Evolutionary conservation across 2,797 vertebrate species (phyloP).

Genomic region (Pantherophis alleghaniensis): DNA sequence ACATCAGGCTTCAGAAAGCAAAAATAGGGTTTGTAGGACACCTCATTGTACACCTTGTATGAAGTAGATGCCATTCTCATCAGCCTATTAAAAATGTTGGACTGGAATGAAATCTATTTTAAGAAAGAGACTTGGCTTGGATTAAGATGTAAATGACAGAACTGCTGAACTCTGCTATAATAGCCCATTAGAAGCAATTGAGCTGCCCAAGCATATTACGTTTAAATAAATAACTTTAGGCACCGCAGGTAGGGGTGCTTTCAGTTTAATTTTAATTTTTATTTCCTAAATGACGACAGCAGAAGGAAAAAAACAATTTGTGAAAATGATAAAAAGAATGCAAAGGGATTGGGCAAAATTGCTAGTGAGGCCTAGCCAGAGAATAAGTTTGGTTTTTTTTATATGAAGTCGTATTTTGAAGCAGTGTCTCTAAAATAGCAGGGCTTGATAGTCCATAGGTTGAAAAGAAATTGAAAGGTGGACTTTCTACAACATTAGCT

Average conservation of each 20-base stretch:
- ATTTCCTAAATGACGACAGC: conserved; percentile 29
- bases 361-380: conserved; percentile 19
- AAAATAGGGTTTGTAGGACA: fast-evolving
- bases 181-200: conserved; percentile 29
- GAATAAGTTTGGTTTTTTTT: background rate
- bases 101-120: conserved; percentile 45
- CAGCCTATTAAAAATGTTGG: background rate
- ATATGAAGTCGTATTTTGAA: conserved; percentile 28
- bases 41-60: background rate
- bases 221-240: conserved; percentile 41
- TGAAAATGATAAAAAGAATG: conserved; percentile 43
- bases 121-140: conserved; percentile 1
- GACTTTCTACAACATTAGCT: conserved; percentile 14
- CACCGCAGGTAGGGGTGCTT: background rate
- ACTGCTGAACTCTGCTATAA: background rate
- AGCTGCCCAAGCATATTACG: conserved; percentile 7
- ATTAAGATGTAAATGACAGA: conserved; percentile 29
- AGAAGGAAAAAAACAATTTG: conserved; percentile 40
- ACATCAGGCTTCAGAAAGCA: background rate
- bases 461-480: conserved; percentile 11
- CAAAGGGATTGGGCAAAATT: conserved; percentile 35
- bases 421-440: conserved; percentile 33
- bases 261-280: conserved; percentile 24
- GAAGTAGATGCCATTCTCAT: conserved; percentile 1
- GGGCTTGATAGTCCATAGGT: background rate